A percentile compares a stretch with the other conserved stretches of the same genome.
phyloP scores from a whole-genome alignment of 1,140 invertebrate genomes.

The Streblospio benedicti region DNA sequence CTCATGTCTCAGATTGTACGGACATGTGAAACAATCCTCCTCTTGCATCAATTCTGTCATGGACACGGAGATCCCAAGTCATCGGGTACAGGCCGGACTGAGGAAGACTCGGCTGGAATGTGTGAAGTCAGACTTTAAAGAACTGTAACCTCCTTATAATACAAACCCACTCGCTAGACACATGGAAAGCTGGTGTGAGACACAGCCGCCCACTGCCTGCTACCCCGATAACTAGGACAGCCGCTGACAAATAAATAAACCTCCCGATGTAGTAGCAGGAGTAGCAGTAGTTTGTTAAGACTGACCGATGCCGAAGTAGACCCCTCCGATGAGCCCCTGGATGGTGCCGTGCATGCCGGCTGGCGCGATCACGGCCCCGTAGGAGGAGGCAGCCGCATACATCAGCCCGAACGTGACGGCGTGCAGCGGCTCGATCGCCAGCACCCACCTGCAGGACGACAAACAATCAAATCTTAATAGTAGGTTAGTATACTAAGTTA shows the following conservation, averaged over 20 bases:
- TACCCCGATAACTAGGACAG: not conserved
- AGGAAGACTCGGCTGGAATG: too few species aligned
- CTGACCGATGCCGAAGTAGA: conserved; percentile 50
- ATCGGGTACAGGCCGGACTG: too few species aligned
- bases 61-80: too few species aligned
- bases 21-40: too few species aligned
- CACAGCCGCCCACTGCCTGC: not conserved
- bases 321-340: conserved; percentile 67
- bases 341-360: conserved; percentile 75
- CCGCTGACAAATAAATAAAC: not conserved
- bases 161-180: conserved; percentile 4
- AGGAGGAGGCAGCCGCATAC: conserved; percentile 80
- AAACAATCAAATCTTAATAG: too few species aligned
- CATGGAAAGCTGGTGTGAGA: not conserved
- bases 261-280: not conserved
- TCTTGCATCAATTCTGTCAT: too few species aligned
- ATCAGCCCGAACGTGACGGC: conserved; percentile 80
- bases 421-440: conserved; percentile 77
- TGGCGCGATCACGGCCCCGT: conserved; percentile 76
- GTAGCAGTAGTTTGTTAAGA: not conserved
- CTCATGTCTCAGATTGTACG: too few species aligned
- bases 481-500: too few species aligned
- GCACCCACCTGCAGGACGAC: too few species aligned
- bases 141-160: not conserved
- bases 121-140: not conserved